phyloP scores from a whole-genome alignment of 2,888 invertebrate species.

The Eilema caniola region DNA sequence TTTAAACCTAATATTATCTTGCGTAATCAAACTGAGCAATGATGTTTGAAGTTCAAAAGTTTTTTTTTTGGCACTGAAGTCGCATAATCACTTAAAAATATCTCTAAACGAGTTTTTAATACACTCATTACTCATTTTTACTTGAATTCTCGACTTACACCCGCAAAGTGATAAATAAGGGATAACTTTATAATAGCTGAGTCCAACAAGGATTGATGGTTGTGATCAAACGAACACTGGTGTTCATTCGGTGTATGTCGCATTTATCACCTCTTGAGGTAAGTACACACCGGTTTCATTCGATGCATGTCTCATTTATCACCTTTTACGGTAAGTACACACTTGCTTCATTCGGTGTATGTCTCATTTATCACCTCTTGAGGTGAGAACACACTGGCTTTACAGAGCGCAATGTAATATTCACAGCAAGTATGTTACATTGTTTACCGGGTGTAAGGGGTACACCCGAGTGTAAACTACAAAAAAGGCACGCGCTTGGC shows the following conservation, averaged over 20 bases:
- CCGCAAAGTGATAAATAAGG: neutral
- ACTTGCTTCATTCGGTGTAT: neutral
- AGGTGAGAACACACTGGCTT: neutral
- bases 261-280: neutral
- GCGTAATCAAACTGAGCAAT: too few relatives aligned
- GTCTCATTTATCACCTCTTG: neutral
- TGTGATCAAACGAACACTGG: neutral
- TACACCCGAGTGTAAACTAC: too few relatives aligned
- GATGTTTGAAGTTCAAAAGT: neutral
- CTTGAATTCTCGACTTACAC: neutral
- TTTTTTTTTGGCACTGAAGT: neutral
- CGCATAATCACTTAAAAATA: neutral
- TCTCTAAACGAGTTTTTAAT: slow-evolving; percentile 2
- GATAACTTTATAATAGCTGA: neutral
- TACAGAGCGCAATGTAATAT: neutral
- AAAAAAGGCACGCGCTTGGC: too few relatives aligned
- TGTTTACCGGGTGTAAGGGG: too few relatives aligned
- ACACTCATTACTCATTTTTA: neutral
- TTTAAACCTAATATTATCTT: too few relatives aligned
- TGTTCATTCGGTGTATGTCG: neutral
- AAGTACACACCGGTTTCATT: neutral
- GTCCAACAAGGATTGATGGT: neutral
- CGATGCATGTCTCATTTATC: neutral
- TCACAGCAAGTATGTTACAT: too few relatives aligned
- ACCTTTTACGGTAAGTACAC: neutral